Conservation (phyloP, 2,113 vertebrate genomes). For the Candoia aspera region DNA sequence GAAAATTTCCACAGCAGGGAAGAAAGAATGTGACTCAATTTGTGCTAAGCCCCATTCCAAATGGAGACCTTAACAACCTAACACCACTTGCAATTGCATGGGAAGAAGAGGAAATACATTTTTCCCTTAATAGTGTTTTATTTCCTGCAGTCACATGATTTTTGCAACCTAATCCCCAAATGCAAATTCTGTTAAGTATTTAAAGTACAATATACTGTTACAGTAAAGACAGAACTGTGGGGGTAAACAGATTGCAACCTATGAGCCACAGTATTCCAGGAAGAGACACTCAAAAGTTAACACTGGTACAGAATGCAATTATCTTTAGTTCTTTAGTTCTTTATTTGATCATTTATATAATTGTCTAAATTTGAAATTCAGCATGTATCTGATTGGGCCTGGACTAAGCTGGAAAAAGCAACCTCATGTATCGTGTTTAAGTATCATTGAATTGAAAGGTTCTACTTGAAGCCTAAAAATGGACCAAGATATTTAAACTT, state of each 20-base stretch:
- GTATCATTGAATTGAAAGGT: background rate
- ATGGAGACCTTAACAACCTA: background rate
- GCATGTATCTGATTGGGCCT: background rate
- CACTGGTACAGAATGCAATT: no score
- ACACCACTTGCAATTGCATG: fast-evolving
- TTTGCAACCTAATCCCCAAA: background rate
- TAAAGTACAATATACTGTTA: background rate
- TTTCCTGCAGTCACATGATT: background rate
- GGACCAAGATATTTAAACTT: background rate
- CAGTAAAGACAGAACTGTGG: background rate
- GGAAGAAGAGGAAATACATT: background rate
- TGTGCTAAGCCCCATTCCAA: background rate
- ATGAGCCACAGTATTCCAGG: background rate
- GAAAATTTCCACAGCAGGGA: background rate
- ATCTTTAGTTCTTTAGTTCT: background rate
- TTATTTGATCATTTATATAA: background rate
- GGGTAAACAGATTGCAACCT: background rate
- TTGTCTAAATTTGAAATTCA: background rate
- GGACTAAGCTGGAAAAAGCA: background rate
- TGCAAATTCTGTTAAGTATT: background rate
- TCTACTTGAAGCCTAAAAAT: background rate
- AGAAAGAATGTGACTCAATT: background rate
- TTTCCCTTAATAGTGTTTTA: background rate
- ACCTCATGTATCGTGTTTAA: background rate
- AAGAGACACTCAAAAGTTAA: background rate